A percentile compares a stretch with the other conserved stretches of the same genome.
Evolutionary conservation across 2,113 vertebrate species (phyloP).

Genomic region (Cynocephalus volans): DNA sequence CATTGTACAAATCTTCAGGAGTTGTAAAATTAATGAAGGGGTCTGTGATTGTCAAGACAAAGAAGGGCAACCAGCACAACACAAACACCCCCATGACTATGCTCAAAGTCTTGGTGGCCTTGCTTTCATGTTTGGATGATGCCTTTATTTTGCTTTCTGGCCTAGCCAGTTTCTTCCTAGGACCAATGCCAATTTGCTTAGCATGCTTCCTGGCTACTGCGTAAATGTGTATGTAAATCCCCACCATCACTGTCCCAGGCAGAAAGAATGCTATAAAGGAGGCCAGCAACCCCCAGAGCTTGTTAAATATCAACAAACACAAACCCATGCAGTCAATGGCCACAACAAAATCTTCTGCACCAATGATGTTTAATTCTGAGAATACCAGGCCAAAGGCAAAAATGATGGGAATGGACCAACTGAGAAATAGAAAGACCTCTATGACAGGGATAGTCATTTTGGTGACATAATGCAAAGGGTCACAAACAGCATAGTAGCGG

Average conservation of each 20-base stretch:
- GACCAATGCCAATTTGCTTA: conserved; percentile 49
- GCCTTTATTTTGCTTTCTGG: conserved; percentile 54
- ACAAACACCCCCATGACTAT: conserved; percentile 80
- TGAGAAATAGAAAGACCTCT: conserved; percentile 74
- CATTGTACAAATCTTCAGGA: conserved; percentile 72
- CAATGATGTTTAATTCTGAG: conserved; percentile 74
- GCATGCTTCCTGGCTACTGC: conserved; percentile 78
- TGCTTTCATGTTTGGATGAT: conserved; percentile 74
- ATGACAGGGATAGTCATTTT: conserved; percentile 67
- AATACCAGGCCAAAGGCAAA: conserved; percentile 81
- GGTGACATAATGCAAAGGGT: conserved; percentile 76
- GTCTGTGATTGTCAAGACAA: conserved; percentile 61
- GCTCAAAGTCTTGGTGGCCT: conserved; percentile 78
- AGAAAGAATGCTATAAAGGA: conserved; percentile 83
- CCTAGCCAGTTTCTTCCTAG: not conserved
- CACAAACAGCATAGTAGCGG: conserved; percentile 73
- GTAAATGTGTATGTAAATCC: conserved; percentile 78
- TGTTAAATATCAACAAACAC: conserved; percentile 80
- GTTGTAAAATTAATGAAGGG: conserved; percentile 78
- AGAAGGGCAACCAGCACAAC: conserved; percentile 80
- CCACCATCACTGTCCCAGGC: conserved; percentile 77
- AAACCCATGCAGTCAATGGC: conserved; percentile 65
- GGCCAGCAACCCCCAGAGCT: conserved; percentile 74
- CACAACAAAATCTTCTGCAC: conserved; percentile 62
- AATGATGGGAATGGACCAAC: conserved; percentile 72